Percentiles rank a stretch among this genome's conserved stretches.
Evolutionary conservation across 2,888 invertebrate species (phyloP).

Genomic region (Lasius fuliginosus): DNA sequence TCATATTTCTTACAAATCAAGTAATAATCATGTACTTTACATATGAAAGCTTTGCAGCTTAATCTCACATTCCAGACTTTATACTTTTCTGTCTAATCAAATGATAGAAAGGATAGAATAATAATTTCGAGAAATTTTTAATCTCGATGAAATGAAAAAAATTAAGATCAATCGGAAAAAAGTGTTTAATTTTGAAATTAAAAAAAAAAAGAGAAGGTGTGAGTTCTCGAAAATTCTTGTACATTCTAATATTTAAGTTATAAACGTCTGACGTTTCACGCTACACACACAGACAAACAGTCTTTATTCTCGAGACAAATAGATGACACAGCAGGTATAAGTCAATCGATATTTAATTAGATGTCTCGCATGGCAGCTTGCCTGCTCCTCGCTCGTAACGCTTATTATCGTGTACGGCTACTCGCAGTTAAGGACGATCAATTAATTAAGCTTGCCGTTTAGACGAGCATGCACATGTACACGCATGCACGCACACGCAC

Average conservation of each 20-base stretch:
- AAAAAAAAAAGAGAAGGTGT: too few relatives aligned
- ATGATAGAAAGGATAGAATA: neutral
- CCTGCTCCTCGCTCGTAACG: conserved; percentile 45
- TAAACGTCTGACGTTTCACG: neutral
- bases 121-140: neutral
- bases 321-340: conserved; percentile 24
- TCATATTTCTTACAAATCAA: neutral
- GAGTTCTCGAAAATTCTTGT: neutral
- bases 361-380: conserved; percentile 38
- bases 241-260: neutral
- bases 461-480: conserved; percentile 27
- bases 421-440: conserved; percentile 47
- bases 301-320: conserved; percentile 1
- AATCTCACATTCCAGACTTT: neutral
- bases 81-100: neutral
- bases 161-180: too few relatives aligned
- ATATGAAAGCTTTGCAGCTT: neutral
- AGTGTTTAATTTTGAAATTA: too few relatives aligned
- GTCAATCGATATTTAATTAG: conserved; percentile 52
- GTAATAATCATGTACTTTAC: conserved; percentile 9
- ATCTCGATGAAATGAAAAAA: neutral
- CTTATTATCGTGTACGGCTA: conserved; percentile 43
- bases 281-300: neutral
- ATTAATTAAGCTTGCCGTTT: conserved; percentile 52
- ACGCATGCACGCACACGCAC: neutral